Base-by-base conservation (phyloP, 2,888 invertebrate genomes). In the Galeopsomyia nigrocyanea region DNA sequence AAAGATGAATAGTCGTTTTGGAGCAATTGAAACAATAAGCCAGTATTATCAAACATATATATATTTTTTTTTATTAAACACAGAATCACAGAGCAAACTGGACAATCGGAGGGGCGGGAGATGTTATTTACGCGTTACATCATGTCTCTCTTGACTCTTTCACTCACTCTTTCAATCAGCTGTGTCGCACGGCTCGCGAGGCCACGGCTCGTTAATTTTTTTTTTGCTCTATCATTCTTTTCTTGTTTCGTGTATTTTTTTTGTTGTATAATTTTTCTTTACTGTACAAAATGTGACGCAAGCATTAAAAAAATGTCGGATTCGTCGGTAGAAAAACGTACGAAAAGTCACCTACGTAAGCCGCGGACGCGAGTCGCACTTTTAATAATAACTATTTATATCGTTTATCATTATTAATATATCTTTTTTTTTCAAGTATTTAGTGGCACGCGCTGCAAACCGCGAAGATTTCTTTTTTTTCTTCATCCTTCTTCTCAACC, bases 41-140 rank as follows among this genome's bases (percentile, higher is more conserved):
- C 58, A 75, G 19, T 71, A 79, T 79, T 80, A 81, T 79, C 79
- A 80, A 79, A 81, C 79, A 80, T 81, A 79, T 78, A 81, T 78
- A 75, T 78, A 73, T 74, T 75, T 74, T 79, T 78, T 80, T 83
- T 84, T 83, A 84, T 84, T 82, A 83, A 84, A 84, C 83, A 84
- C 84, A 84, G 81, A 85, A 83, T 85, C 85, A 84, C 84, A 85
- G 84, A 85, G 82, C 82, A 84, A 84, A 82, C 83, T 84, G 84
- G 84, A 85, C 84, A 83, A 82, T 83, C 79, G 79, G 78, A 80
- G 80, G 82, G 80, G 79, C 78, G 79, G 81, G 81, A 80, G 80
- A 83, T 80, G 76, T 81, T 81, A 80, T 79, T 81, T 80, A 77
- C 73, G 78, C 75, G 73, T 74, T 64, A 39, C 10, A 10, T 39